These are phyloP conservation scores for Pantherophis vulpinus DNA, from an alignment of 2,797 vertebrate genomes.

Conservation along the genomic window DNA sequence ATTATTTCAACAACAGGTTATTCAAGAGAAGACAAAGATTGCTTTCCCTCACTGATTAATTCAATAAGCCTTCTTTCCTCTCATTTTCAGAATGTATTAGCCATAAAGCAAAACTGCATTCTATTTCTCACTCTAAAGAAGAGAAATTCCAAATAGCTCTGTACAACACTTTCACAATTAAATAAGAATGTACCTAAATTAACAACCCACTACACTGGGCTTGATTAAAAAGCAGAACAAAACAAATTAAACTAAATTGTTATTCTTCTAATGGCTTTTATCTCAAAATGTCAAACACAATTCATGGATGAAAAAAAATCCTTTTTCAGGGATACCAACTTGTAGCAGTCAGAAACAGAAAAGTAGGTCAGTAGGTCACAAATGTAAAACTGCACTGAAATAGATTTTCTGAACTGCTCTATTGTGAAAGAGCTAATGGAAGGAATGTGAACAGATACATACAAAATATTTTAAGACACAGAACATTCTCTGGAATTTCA, in stretches of 20 bases:
- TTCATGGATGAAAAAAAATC: conserved; percentile 41
- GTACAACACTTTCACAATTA: conserved; percentile 52
- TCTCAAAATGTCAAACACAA: conserved; percentile 54
- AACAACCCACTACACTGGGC: conserved; percentile 8
- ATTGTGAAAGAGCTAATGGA: background rate
- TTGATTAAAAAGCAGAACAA: background rate
- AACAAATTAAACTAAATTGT: conserved; percentile 32
- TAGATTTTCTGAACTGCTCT: conserved; percentile 27
- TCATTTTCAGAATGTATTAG: conserved; percentile 44
- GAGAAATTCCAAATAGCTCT: conserved; percentile 44
- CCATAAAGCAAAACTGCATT: conserved; percentile 27
- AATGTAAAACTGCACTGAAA: conserved; percentile 47
- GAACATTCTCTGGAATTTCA: background rate
- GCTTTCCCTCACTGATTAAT: conserved; percentile 58
- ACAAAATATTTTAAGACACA: conserved; percentile 4
- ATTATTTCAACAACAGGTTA: conserved; percentile 62
- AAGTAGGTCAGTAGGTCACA: conserved; percentile 76
- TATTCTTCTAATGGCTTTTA: conserved; percentile 59
- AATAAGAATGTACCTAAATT: conserved; percentile 40
- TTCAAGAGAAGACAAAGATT: conserved; percentile 65
- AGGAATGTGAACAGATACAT: conserved; percentile 16
- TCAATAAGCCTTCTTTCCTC: conserved; percentile 55
- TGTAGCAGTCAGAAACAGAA: conserved; percentile 53
- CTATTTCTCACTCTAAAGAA: conserved; percentile 60
- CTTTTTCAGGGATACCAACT: conserved; percentile 46